phyloP scores from a whole-genome alignment of 2,113 vertebrate genomes.

The Ptilorrhoa leucosticta region DNA sequence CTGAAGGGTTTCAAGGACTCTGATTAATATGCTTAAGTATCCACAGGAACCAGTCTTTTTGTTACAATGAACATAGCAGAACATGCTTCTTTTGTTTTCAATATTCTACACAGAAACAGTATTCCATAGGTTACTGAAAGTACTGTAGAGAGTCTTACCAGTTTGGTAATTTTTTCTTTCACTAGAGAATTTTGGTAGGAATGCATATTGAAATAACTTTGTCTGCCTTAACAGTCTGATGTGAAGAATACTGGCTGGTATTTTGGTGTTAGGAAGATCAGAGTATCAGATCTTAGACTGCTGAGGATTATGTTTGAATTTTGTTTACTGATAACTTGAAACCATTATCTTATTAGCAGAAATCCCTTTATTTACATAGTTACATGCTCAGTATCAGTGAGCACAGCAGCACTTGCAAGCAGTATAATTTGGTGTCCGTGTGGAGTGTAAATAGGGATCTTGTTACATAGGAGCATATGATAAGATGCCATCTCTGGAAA shows the following conservation, averaged over 20 bases:
- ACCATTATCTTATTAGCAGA: background rate
- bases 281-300: background rate
- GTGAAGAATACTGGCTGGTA: background rate
- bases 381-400: background rate
- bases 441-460: background rate
- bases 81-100: background rate
- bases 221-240: background rate
- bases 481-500: background rate
- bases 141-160: background rate
- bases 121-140: background rate
- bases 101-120: background rate
- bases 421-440: background rate
- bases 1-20: background rate
- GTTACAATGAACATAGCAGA: background rate
- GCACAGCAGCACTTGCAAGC: background rate
- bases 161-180: background rate
- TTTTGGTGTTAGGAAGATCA: background rate
- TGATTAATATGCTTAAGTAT: background rate
- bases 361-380: background rate
- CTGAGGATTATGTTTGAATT: background rate
- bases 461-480: background rate
- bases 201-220: background rate
- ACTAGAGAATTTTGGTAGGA: background rate
- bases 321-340: background rate
- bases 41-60: background rate